Conservation (phyloP, 2,113 vertebrate species). For the rat (Rattus norvegicus) region GRCr8 NC_086029.1:14502001-14502500, state of each 20-base stretch:
- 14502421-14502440: neutral
- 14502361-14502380: too few relatives aligned
- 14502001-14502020: neutral
- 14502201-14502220: neutral
- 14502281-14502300: neutral
- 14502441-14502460: neutral
- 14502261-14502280: neutral
- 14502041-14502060: fast-evolving
- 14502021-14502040: neutral
- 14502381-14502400: neutral
- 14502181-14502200: constrained; percentile 36
- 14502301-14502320: neutral
- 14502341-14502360: too few relatives aligned
- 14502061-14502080: neutral
- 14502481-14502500: neutral
- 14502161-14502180: neutral
- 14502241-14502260: constrained; percentile 1
- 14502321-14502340: neutral
- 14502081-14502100: neutral
- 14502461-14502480: neutral
- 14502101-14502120: neutral
- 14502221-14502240: neutral
- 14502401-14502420: neutral
- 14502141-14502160: neutral
- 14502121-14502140: neutral